Conservation (phyloP, 30 jellyfish, hydroid and myxozoan species). For the Catostylus mosaicus region DNA sequence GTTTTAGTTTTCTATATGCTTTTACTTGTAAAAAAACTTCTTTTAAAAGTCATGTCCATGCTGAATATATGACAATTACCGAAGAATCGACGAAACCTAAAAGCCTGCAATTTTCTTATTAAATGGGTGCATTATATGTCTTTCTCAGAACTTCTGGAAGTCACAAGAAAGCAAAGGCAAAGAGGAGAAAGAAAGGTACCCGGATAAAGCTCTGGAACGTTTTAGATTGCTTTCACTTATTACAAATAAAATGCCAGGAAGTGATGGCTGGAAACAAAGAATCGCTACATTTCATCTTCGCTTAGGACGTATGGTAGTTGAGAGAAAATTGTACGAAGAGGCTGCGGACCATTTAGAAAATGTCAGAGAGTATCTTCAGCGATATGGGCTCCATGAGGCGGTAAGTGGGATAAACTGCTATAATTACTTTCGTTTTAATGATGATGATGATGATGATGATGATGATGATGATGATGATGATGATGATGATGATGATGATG, state of each 20-base stretch:
- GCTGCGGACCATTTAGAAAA: constrained; percentile 7
- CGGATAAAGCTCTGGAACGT: constrained; percentile 15
- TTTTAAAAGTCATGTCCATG: too few species aligned
- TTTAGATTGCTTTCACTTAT: constrained; percentile 3
- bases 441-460: too few species aligned
- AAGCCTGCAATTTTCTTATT: too few species aligned
- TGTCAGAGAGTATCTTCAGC: constrained; percentile 1
- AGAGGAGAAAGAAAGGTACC: constrained; percentile 10
- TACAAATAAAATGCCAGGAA: not conserved
- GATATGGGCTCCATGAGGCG: constrained; percentile 14
- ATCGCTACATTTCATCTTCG: constrained; percentile 1
- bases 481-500: not conserved
- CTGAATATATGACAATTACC: too few species aligned
- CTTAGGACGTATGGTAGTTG: not conserved
- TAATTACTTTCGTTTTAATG: too few species aligned
- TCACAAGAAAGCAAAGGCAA: constrained; percentile 35
- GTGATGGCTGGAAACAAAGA: not conserved
- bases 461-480: too few species aligned
- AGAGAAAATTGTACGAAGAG: constrained; percentile 3
- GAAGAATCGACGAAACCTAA: too few species aligned
- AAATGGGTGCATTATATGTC: too few species aligned
- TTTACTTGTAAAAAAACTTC: too few species aligned
- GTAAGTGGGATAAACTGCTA: constrained; percentile 12
- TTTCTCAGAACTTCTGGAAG: constrained; percentile 43
- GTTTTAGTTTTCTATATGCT: too few species aligned